Base-by-base conservation (phyloP, 2,113 vertebrate species). In the Rhinoderma darwinii region DNA sequence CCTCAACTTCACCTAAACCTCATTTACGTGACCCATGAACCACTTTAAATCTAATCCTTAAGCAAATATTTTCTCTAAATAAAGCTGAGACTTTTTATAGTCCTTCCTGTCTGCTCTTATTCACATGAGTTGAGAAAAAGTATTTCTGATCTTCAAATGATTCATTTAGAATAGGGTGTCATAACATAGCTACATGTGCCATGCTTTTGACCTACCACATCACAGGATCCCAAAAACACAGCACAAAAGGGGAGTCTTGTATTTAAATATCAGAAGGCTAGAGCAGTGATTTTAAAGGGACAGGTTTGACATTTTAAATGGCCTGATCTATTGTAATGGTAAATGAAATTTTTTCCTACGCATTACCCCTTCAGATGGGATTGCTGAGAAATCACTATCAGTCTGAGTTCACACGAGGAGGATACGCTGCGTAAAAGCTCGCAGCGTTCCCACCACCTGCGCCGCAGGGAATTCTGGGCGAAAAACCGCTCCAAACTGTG, bases 61-160 rank as follows among this genome's bases (percentile, higher is more conserved):
- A 41, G 35, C 68, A 72, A 72, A 72, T 72, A 41, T 72, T 41
- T 72, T 72, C 20, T 39, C 68, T 72, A 72, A 41, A 72, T 72
- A 72, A 72, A 72, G 37, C 68, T 39, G 35, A 72, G 35, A 72
- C 14, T 41, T 72, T 72, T 72, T 72, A 41, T 20, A 17, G 20
- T 6, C 68, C 20, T 72, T 72, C 18, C 68, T 25, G 35, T 72
- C 68, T 41, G 3, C 12, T 41, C 37, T 20, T 41, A 41, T 25
- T 72, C 37, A 72, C 20, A 39, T 22, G 35, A 3, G 20, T 22
- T 72, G 20, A 41, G 37, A 25, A 72, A 72, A 72, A 72, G 18
- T 72, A 72, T 72, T 39, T 35, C 20, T 72, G 35, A 72, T 41
- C 18, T 41, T 72, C 20, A 39, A 12, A 39, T 25, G 20, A 72